Percentiles rank a stretch among this genome's conserved stretches.
phyloP scores from a whole-genome alignment of 2,113 vertebrate genomes.

The Vulpes vulpes region DNA sequence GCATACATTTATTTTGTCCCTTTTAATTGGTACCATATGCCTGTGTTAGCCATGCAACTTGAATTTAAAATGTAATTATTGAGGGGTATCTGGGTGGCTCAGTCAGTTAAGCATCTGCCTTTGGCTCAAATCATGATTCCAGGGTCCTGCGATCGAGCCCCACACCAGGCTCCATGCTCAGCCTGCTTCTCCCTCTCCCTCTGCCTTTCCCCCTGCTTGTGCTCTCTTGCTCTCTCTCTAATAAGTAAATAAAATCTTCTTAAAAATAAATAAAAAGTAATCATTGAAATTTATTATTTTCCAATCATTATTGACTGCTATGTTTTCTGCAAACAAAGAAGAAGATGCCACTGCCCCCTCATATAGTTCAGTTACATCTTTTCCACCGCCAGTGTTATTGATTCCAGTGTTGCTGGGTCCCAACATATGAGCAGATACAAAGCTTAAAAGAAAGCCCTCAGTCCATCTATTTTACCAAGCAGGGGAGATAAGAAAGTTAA shows the following conservation, averaged over 20 bases:
- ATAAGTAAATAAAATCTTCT: neutral
- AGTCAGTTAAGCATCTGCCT: neutral
- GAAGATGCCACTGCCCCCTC: neutral
- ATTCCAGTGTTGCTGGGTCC: neutral
- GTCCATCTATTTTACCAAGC: constrained; percentile 38
- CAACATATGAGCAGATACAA: neutral
- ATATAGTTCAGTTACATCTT: neutral
- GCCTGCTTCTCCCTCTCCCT: neutral
- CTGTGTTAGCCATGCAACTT: constrained; percentile 7
- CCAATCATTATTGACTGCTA: neutral
- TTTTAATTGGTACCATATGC: constrained; percentile 35
- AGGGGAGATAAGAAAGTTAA: neutral
- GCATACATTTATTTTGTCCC: constrained; percentile 13
- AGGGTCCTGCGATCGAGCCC: neutral
- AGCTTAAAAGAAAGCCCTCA: constrained; percentile 28
- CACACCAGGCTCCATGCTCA: neutral
- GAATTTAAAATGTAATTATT: constrained; percentile 50
- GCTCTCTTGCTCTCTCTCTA: neutral
- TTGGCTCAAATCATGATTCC: neutral
- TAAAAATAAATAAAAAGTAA: constrained; percentile 31
- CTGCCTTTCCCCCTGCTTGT: neutral
- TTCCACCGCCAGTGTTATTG: neutral
- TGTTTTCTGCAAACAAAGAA: constrained; percentile 20
- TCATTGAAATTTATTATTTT: constrained; percentile 47
- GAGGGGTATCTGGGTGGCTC: neutral